A percentile compares a stretch with the other conserved stretches of the same genome.
phyloP scores from a whole-genome alignment of 2,888 invertebrate species.

The Caenorhabditis afra region DNA sequence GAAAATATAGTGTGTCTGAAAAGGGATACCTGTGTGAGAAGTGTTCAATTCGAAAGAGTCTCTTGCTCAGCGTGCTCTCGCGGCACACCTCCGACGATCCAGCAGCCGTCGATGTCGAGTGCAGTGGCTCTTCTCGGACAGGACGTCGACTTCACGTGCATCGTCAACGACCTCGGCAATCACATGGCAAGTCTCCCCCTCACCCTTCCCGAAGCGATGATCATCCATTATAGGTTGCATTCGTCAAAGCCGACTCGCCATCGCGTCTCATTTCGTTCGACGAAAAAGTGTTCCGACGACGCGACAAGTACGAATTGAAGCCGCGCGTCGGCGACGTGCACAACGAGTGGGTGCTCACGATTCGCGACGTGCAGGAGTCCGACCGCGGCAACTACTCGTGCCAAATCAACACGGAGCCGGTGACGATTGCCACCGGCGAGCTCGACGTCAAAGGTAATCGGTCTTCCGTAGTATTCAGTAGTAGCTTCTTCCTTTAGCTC shows the following conservation, averaged over 20 bases:
- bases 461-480: neutral
- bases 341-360: conserved; percentile 93
- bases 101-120: conserved; percentile 75
- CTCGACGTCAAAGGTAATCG: conserved; percentile 77
- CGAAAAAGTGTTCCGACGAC: conserved; percentile 76
- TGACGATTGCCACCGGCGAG: conserved; percentile 71
- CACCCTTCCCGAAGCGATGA: no score
- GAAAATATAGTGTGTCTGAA: conserved; percentile 8
- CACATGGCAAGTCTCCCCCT: conserved; percentile 80
- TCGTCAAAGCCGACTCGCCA: conserved; percentile 76
- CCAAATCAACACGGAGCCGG: conserved; percentile 81
- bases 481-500: neutral
- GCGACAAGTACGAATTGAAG: conserved; percentile 78
- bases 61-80: conserved; percentile 76
- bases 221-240: conserved; percentile 74
- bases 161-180: conserved; percentile 81
- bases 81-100: conserved; percentile 69
- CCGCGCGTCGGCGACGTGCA: conserved; percentile 83
- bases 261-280: conserved; percentile 77
- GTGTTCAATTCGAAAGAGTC: neutral
- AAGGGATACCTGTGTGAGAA: conserved; percentile 38
- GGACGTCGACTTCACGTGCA: conserved; percentile 78
- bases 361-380: conserved; percentile 89
- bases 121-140: conserved; percentile 77
- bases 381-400: conserved; percentile 93